phyloP scores from a whole-genome alignment of 1,140 invertebrate genomes.

The Trichoplusia ni region DNA sequence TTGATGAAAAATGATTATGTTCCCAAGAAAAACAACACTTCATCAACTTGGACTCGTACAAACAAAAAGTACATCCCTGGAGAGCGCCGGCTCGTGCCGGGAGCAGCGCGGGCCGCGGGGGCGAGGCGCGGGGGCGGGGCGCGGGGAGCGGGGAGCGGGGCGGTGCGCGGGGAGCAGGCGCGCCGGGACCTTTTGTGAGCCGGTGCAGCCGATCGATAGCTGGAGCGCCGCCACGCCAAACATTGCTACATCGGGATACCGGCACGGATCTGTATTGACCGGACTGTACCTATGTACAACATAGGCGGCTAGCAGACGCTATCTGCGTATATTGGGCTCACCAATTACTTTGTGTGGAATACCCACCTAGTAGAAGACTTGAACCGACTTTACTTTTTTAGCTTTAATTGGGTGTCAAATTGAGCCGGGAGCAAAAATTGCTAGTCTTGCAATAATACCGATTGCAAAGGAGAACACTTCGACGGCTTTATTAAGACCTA shows the following conservation, averaged over 20 bases:
- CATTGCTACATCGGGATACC: neutral
- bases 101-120: neutral
- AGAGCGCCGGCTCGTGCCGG: no score
- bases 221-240: constrained; percentile 4
- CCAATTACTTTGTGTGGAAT: no score
- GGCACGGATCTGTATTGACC: neutral
- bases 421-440: no score
- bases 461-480: no score
- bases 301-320: neutral
- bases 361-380: no score
- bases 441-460: no score
- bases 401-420: no score
- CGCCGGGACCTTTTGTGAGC: neutral
- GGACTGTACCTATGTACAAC: neutral
- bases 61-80: constrained; percentile 9
- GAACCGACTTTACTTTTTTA: no score
- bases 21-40: neutral
- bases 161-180: neutral
- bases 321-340: no score
- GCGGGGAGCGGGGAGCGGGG: neutral
- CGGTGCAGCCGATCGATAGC: constrained; percentile 16
- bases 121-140: neutral
- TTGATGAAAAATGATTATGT: no score
- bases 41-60: neutral
- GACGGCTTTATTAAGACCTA: no score